Evolutionary conservation across 2,797 vertebrate genomes (phyloP), one percentile per base, ranked within the genome.

Genomic region (Micropoecilia bifurca): DNA sequence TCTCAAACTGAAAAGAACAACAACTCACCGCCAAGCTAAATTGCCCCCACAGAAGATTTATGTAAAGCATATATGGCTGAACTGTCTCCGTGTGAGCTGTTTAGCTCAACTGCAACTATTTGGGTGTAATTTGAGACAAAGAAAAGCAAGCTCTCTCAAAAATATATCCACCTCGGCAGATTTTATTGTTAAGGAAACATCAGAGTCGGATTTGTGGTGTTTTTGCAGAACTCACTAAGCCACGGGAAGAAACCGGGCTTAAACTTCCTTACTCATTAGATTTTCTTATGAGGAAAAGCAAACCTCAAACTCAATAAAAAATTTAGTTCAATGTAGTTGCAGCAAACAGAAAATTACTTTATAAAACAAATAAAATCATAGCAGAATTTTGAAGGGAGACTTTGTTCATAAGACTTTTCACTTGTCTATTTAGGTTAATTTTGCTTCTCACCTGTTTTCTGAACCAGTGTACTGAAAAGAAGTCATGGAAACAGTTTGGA

Each of bases 1-100:
- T 86, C 87, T 83, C 45, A 83, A 79, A 87, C 86, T 80, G 80
- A 82, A 85, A 90, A 84, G 73, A 83, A 79, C 81, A 81, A 79
- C 81, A 78, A 4, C 75, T 82, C 77, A 79, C 89, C 83, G 83
- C 87, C 84, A 85, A 90, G 86, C 89, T 90, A 91, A 89, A 92
- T 92, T 87, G 90, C 86, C 84, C 85, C 85, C 90, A 89, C 88
- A 87, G 88, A 87, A 90, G 89, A 94, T 93, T 90, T 92, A 91
- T 91, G 82, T 89, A 82, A 69, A 86, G 79, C 85, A 82, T 84
- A 80, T 75, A 72, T 81, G 73, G 83, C 88, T 41, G 36, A 80
- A 74, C 76, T 78, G 81, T 83, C 82, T 89, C 72, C 3, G 80
- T 81, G 80, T 80, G 72, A 89, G 86, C 80, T 71, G 71, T 83